A percentile compares a stretch with the other conserved stretches of the same genome.
phyloP scores from a whole-genome alignment of 1,140 invertebrate species.

The Papilio glaucus region DNA sequence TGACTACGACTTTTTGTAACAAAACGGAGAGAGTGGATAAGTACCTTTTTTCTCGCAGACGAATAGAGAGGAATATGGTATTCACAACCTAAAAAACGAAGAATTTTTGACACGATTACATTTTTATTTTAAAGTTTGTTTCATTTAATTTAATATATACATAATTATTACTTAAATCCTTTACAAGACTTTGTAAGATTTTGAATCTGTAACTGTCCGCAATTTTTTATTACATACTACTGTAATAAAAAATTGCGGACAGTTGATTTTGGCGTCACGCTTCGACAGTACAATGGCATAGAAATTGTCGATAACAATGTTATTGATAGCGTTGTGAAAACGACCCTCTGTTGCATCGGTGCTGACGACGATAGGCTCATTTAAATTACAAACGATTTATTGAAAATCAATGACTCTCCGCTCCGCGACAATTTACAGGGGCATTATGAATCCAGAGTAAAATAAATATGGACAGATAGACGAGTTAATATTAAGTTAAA shows the following conservation, averaged over 20 bases:
- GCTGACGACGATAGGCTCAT: background rate
- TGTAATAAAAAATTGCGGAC: background rate
- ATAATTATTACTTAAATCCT: no score
- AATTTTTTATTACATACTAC: background rate
- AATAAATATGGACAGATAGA: background rate
- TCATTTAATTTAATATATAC: background rate
- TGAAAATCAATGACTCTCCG: background rate
- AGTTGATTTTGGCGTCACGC: background rate
- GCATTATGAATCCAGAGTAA: background rate
- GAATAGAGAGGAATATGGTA: no score
- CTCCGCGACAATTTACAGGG: no score
- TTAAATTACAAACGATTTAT: slow-evolving; percentile 14
- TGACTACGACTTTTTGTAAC: no score
- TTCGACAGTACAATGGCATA: slow-evolving; percentile 9
- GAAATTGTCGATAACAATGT: slow-evolving; percentile 19
- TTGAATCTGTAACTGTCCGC: no score
- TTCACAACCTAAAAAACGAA: no score
- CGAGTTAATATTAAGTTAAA: no score
- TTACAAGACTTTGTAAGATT: no score
- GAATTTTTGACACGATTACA: background rate
- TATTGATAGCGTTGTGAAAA: slow-evolving; percentile 1
- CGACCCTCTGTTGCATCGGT: slow-evolving; percentile 4
- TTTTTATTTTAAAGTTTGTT: background rate
- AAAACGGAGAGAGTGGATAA: no score
- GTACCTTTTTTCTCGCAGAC: no score